Evolutionary conservation across 2,113 vertebrate species (phyloP).

Genomic region (Hemiprocne comata): DNA sequence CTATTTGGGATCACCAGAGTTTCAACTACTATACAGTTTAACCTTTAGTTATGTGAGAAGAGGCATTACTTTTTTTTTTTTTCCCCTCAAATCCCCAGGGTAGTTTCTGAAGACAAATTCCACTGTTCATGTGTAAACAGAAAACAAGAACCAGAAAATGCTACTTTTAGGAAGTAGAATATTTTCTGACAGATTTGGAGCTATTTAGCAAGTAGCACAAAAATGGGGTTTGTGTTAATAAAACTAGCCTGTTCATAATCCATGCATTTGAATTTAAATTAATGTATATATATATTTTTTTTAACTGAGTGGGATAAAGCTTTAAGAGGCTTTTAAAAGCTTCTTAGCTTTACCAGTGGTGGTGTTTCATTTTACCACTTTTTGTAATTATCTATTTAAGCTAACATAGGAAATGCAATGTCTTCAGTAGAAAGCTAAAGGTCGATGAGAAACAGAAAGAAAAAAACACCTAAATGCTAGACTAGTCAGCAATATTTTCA

Average conservation of each 20-base stretch:
- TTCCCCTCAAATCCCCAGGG: neutral
- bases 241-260: neutral
- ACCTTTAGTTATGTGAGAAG: neutral
- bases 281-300: neutral
- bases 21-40: neutral
- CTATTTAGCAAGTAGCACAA: neutral
- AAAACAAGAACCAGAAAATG: neutral
- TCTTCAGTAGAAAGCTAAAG: slow-evolving; percentile 23
- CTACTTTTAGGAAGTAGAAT: neutral
- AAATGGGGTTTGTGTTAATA: neutral
- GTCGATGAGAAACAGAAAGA: slow-evolving; percentile 30
- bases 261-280: neutral
- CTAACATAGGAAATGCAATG: slow-evolving; percentile 11
- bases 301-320: neutral
- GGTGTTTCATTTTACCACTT: neutral
- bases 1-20: neutral
- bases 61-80: neutral
- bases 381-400: slow-evolving; percentile 11
- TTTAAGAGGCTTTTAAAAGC: neutral
- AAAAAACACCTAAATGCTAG: slow-evolving; percentile 13
- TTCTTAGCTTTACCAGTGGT: neutral
- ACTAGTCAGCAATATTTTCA: slow-evolving; percentile 40
- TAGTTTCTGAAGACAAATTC: neutral
- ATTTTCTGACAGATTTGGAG: neutral
- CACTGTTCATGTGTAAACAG: neutral